phyloP scores from a whole-genome alignment of 2,888 invertebrate species.

The Ecliptopera silaceata region DNA sequence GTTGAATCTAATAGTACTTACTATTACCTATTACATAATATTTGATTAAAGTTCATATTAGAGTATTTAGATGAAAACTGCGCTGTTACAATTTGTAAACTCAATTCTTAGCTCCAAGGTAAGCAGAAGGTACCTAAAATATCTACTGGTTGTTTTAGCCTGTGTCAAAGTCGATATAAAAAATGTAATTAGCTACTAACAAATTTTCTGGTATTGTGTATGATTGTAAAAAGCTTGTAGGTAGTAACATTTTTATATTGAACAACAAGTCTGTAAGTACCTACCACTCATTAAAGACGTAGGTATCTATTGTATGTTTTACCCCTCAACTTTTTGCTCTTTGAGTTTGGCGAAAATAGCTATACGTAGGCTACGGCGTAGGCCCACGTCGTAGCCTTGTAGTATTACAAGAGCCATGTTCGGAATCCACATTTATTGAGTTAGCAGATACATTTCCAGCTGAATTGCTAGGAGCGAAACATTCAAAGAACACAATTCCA shows the following conservation, averaged over 20 bases:
- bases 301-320: no score
- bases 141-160: no score
- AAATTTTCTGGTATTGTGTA: no score
- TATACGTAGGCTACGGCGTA: not conserved
- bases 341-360: not conserved
- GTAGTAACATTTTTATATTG: no score
- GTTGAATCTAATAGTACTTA: not conserved
- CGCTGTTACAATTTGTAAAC: not conserved
- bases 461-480: not conserved
- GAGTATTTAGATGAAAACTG: not conserved
- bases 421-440: not conserved
- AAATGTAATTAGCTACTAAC: no score
- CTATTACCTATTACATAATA: no score
- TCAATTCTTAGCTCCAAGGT: not conserved
- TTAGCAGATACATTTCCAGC: not conserved
- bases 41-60: not conserved
- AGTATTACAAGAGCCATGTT: not conserved
- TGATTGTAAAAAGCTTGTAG: no score
- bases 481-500: not conserved
- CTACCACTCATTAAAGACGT: no score
- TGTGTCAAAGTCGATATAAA: no score
- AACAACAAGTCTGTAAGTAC: no score
- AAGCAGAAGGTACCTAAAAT: not conserved
- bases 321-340: no score
- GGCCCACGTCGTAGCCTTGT: not conserved